Percentiles rank a stretch among this genome's conserved stretches.
These are phyloP conservation scores for Glaucopsyche alexis DNA, from an alignment of 2,888 invertebrate genomes.

Conservation along the genomic window DNA sequence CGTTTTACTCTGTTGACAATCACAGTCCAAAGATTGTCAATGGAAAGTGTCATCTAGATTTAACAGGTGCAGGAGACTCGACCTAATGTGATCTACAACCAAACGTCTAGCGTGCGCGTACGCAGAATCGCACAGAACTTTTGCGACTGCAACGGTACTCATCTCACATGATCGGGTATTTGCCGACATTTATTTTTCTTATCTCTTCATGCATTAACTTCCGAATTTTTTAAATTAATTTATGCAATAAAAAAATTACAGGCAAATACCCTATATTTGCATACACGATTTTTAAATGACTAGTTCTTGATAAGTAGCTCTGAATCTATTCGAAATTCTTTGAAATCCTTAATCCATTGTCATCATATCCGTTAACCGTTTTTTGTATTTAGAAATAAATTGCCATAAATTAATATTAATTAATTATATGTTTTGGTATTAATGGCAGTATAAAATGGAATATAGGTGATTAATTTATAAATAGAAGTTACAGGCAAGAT, in stretches of 20 bases:
- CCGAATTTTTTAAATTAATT: no score
- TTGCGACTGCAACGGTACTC: no score
- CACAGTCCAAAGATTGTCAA: not conserved
- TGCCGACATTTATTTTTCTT: no score
- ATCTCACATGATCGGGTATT: no score
- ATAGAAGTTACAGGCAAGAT: not conserved
- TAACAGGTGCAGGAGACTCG: not conserved
- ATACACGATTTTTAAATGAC: no score
- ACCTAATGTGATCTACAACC: not conserved
- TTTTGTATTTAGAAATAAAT: not conserved
- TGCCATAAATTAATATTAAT: not conserved
- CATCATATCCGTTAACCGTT: not conserved
- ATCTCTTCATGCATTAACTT: no score
- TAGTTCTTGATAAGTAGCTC: not conserved
- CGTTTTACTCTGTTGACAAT: slow-evolving; percentile 1
- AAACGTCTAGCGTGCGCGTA: not conserved
- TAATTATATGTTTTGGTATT: not conserved
- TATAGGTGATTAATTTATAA: not conserved
- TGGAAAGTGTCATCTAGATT: not conserved
- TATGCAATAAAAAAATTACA: no score
- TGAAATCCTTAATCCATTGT: not conserved
- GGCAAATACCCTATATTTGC: no score
- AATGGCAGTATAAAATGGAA: not conserved
- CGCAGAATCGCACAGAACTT: not conserved
- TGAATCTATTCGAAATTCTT: not conserved